Evolutionary conservation across 2,113 vertebrate genomes (phyloP), one percentile per base, ranked within the genome.

Genomic region (Arothron firmamentum): DNA sequence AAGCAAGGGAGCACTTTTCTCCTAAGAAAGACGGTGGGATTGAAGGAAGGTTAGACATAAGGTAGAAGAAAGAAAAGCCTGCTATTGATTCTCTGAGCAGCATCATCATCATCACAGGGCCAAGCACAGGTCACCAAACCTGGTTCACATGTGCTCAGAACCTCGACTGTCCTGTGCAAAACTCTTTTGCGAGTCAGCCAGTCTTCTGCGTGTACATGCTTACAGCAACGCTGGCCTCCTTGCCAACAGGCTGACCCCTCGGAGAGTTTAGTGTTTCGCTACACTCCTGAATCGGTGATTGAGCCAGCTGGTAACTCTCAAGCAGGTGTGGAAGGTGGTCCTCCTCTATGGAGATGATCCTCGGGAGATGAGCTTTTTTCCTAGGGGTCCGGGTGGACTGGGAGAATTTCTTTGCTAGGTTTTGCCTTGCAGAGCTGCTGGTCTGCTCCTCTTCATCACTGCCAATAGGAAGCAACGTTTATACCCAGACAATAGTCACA

Each of bases 311-410:
- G 28, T 85, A 49, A 4, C n/a, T 76, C 23, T 93, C 90, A 67
- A 95, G 90, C 64, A 96, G 81, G 15, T 95, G 91, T 11, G 95
- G 95, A n/a, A 97, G 80, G 59, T 87, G 95, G 81, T 99, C 96
- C 77, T 99, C 95, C 74, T 99, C 96, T 13, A 97, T 94, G 65
- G 96, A 97, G 83, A 98, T 95, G 87, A 99, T 93, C 76, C 95
- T 94, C 71, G 82, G 92, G 12, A 99, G 81, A 1, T 66, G 89
- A 0, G 41, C 67, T 59, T 62, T 72, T 1, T 38, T 54, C 18
- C 48, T 51, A 4, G 64, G 68, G 6, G 43, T 43, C 18, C 42
- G 0, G 11, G 68, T 17, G 0, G 52, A 25, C 21, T 65, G 70
- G 1, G 13, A 6, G 0, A 43, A 55, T 8, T 69, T 88, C 50